These are phyloP conservation scores for Cydia amplana DNA, from an alignment of 1,140 invertebrate genomes.

Conservation along the genomic window DNA sequence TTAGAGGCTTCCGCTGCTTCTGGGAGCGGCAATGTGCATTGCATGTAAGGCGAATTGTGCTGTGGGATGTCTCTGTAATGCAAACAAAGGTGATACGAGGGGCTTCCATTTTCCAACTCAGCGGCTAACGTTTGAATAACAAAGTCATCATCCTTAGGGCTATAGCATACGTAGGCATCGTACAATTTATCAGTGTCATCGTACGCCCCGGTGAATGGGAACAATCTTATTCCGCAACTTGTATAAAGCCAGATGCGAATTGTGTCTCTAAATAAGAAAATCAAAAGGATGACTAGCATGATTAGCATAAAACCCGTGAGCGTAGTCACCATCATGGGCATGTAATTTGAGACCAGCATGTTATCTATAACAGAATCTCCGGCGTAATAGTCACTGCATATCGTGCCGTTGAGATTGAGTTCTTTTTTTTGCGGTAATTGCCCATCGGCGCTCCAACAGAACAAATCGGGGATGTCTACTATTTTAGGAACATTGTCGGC, in stretches of 20 bases:
- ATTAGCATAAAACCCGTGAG: constrained; percentile 86
- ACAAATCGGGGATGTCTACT: constrained; percentile 86
- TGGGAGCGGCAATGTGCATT: constrained; percentile 87
- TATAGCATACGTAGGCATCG: constrained; percentile 96
- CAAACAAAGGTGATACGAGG: constrained; percentile 90
- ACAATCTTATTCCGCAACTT: constrained; percentile 90
- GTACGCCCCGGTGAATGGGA: constrained; percentile 82
- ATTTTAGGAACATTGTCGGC: constrained; percentile 89
- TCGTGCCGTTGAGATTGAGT: constrained; percentile 89
- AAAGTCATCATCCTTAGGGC: constrained; percentile 95
- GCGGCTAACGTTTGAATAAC: constrained; percentile 91
- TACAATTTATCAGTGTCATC: constrained; percentile 93
- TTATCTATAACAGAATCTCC: constrained; percentile 90
- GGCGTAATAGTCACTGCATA: constrained; percentile 90
- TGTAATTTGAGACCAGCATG: constrained; percentile 90
- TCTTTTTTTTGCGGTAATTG: constrained; percentile 84
- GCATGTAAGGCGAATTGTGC: constrained; percentile 83
- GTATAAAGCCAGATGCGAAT: constrained; percentile 93
- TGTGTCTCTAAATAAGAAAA: constrained; percentile 91
- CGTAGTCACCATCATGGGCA: constrained; percentile 89
- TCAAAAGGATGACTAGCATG: constrained; percentile 86
- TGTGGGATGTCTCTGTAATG: constrained; percentile 90
- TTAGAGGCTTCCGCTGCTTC: constrained; percentile 93
- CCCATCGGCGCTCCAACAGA: constrained; percentile 87
- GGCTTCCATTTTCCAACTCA: constrained; percentile 90